Percentiles rank a stretch among this genome's conserved stretches.
Evolutionary conservation across 1,140 invertebrate genomes (phyloP).

Genomic region (Tetramorium simillimum): DNA sequence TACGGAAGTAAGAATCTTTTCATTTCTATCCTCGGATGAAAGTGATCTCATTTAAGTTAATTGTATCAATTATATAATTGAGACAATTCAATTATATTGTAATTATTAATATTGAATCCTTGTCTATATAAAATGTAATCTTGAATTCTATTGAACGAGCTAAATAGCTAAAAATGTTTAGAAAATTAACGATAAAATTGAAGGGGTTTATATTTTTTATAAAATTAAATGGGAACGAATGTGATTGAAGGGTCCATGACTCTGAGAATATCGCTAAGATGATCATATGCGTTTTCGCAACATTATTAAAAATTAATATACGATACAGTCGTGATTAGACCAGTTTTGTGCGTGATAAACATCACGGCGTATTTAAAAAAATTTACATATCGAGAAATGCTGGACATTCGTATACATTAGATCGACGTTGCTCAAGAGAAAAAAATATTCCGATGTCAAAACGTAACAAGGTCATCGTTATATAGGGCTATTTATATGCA

Average conservation of each 20-base stretch:
- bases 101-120: background rate
- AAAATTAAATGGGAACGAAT: background rate
- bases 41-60: background rate
- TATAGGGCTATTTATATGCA: background rate
- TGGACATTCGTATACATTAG: background rate
- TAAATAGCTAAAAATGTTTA: background rate
- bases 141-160: background rate
- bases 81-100: background rate
- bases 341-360: constrained; percentile 22
- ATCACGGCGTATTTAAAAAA: too few relatives aligned
- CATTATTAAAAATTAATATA: background rate
- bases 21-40: background rate
- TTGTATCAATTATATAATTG: background rate
- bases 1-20: background rate
- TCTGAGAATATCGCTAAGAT: background rate
- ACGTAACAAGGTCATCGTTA: background rate
- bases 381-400: background rate
- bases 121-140: background rate
- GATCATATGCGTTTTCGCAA: background rate
- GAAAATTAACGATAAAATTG: background rate
- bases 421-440: constrained; percentile 8
- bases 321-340: background rate
- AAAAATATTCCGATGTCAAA: constrained; percentile 24
- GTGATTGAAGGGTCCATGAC: background rate
- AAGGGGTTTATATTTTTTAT: background rate